These are phyloP conservation scores for Phthorimaea operculella DNA, from an alignment of 1,140 invertebrate species.

Conservation along the genomic window DNA sequence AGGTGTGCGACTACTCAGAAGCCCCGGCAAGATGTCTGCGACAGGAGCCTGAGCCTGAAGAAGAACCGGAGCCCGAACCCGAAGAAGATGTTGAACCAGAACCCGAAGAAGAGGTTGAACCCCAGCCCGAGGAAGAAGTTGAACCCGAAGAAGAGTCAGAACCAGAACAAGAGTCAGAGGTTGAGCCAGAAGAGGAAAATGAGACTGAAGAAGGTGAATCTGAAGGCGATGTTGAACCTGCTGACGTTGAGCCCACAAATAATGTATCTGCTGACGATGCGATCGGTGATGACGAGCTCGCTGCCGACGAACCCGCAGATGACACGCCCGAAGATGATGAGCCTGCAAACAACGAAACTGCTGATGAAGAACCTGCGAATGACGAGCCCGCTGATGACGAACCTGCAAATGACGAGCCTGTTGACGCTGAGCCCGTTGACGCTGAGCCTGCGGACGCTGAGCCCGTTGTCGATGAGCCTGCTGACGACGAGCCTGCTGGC, in stretches of 20 bases:
- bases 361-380: background rate
- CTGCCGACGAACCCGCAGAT: background rate
- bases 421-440: too few species aligned
- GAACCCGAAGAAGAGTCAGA: conserved; percentile 13
- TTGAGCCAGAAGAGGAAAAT: conserved; percentile 17
- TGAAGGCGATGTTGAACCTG: background rate
- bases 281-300: too few species aligned
- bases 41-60: conserved; percentile 8
- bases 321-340: background rate
- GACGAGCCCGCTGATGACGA: too few species aligned
- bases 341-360: background rate
- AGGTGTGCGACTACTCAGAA: conserved; percentile 50
- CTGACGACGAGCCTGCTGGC: too few species aligned
- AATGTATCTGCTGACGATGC: too few species aligned
- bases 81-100: conserved; percentile 5
- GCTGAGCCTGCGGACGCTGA: too few species aligned
- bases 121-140: conserved; percentile 1
- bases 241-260: too few species aligned
- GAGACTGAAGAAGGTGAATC: background rate
- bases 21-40: conserved; percentile 30
- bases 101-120: conserved; percentile 7
- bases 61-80: conserved; percentile 9
- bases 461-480: too few species aligned
- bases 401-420: too few species aligned
- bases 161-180: conserved; percentile 27